A percentile compares a stretch with the other conserved stretches of the same genome.
Conservation (phyloP, 2,797 vertebrate genomes). For the Hydrolagus colliei region DNA sequence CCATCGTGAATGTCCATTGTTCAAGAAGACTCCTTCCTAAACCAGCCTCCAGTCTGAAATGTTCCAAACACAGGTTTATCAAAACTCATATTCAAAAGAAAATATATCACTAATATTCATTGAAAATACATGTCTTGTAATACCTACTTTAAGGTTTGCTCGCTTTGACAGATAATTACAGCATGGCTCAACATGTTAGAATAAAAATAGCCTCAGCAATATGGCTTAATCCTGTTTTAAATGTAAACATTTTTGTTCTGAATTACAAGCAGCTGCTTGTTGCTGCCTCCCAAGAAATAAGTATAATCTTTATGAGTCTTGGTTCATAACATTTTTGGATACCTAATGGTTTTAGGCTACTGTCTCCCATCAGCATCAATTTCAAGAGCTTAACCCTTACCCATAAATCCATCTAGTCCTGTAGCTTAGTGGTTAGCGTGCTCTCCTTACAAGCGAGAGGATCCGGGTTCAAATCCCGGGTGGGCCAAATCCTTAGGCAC, state of each 20-base stretch:
- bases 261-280: constrained; percentile 14
- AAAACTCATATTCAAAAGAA: neutral
- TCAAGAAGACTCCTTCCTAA: no score
- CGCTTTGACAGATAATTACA: neutral
- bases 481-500: no score
- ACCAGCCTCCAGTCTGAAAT: neutral
- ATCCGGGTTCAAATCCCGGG: no score
- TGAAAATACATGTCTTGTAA: neutral
- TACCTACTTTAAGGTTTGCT: neutral
- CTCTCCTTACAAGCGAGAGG: no score
- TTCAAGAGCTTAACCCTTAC: no score
- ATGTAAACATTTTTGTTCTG: neutral
- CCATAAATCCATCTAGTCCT: no score
- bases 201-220: neutral
- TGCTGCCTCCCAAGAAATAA: neutral
- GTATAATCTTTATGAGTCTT: neutral
- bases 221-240: neutral
- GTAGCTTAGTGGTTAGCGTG: no score
- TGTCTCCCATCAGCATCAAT: no score
- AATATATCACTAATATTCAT: neutral
- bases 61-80: neutral
- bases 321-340: neutral
- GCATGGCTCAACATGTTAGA: neutral
- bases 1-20: no score
- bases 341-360: neutral